Base-by-base conservation (phyloP, 2,113 vertebrate species). In the Proteles cristata region DNA sequence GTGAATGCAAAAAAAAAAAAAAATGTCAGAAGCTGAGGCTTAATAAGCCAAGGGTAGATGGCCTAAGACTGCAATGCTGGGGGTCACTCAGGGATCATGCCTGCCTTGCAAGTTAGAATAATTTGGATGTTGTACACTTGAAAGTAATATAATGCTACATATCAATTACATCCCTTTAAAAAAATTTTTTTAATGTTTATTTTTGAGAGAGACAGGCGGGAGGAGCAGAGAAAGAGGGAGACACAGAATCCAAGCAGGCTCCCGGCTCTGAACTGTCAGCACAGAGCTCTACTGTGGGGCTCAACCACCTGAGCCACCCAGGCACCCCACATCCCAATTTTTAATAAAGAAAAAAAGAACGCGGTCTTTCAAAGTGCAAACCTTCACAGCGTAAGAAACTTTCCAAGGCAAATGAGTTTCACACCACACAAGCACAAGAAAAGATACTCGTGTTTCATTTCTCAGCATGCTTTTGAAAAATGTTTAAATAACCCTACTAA, bases 331-430 rank as follows among this genome's bases (percentile, higher is more conserved):
- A 93, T 50, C 10, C 71, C 39, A 48, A 48, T 50, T 61, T 66
- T 74, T 31, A 25, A 68, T 80, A 87, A 48, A 81, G 43, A 97
- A 73, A 81, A 88, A 45, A 97, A 81, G 74, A 96, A 85, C 58
- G 90, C 68, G 65, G 55, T 91, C 50, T 95, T 96, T 96, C 73
- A 96, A 97, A 94, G 48, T 50, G 10, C 43, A 97, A 85, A 93
- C 35, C 55, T 81, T 95, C 66, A 53, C 76, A 77, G 61, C 93
- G n/a, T 39, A 65, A 92, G 94, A 79, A 86, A 7, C 35, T 80
- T 95, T 93, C 45, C 15, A n/a, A 95, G 53, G 50, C 88, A 94
- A 95, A 93, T 73, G 43, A 93, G 26, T 74, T 97, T 96, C 92
- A 97, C 43, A 96, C 50, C 43, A 89, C 25, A 63, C 35, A 92